Percentiles rank a stretch among this genome's conserved stretches.
These are phyloP conservation scores for Pardalotus punctatus DNA, from an alignment of 2,113 vertebrate species.

Conservation along the genomic window DNA sequence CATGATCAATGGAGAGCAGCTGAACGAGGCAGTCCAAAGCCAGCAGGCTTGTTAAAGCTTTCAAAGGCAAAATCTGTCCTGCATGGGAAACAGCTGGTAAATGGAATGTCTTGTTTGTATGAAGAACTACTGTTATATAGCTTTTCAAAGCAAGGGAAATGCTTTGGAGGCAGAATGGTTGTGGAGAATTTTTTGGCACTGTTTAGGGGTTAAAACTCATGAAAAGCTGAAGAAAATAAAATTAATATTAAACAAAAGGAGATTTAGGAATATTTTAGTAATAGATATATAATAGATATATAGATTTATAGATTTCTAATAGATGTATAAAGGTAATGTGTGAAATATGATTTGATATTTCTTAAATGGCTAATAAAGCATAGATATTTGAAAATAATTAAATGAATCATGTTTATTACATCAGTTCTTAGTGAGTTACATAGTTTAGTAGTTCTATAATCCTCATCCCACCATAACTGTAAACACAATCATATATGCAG, in stretches of 20 bases:
- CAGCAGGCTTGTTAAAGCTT: neutral
- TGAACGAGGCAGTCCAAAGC: constrained; percentile 8
- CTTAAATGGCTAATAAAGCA: neutral
- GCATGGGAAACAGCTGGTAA: constrained; percentile 13
- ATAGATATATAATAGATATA: neutral
- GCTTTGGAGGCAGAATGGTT: neutral
- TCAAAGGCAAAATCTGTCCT: constrained; percentile 7
- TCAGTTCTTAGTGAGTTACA: neutral
- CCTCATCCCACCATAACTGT: neutral
- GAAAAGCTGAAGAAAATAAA: neutral
- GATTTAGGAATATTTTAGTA: neutral
- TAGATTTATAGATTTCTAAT: too few species aligned
- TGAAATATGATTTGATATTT: neutral
- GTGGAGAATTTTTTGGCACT: neutral
- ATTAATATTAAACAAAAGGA: neutral
- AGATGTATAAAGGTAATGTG: neutral
- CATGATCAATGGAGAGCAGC: constrained; percentile 26
- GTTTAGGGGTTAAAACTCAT: neutral
- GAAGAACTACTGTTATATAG: neutral
- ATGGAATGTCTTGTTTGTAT: neutral
- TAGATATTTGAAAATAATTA: neutral
- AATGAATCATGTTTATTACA: neutral
- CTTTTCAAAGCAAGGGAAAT: neutral
- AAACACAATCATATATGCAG: neutral
- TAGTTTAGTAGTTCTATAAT: neutral